These are phyloP conservation scores for Drosophila bocki DNA, from an alignment of 1,140 invertebrate species.

Conservation along the genomic window DNA sequence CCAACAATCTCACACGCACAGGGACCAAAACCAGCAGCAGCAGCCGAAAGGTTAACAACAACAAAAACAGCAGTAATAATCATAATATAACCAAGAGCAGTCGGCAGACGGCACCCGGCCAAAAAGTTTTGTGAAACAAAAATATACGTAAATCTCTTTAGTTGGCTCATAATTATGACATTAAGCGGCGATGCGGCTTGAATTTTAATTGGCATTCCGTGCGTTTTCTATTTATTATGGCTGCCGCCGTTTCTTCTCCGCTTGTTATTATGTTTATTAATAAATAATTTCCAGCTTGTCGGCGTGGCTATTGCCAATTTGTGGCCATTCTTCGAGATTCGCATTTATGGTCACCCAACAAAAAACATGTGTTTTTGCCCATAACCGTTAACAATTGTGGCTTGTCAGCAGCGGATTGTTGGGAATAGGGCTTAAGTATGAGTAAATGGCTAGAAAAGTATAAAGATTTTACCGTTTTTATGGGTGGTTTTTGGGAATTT, in stretches of 20 bases:
- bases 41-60: slow-evolving; percentile 11
- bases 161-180: slow-evolving; percentile 83
- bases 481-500: neutral
- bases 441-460: slow-evolving; percentile 5
- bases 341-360: slow-evolving; percentile 54
- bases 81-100: slow-evolving; percentile 44
- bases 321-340: slow-evolving; percentile 56
- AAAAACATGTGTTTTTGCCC: slow-evolving; percentile 59
- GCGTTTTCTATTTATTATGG: slow-evolving; percentile 40
- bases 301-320: slow-evolving; percentile 49
- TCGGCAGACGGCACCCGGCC: slow-evolving; percentile 30
- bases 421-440: neutral
- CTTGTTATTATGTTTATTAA: slow-evolving; percentile 73
- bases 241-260: slow-evolving; percentile 30
- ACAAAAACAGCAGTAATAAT: slow-evolving; percentile 28
- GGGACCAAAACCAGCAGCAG: slow-evolving; percentile 24
- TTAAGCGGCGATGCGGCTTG: slow-evolving; percentile 79
- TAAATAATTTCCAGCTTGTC: slow-evolving; percentile 67
- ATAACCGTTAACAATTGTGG: slow-evolving; percentile 56
- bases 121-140: slow-evolving; percentile 75
- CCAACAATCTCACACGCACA: slow-evolving; percentile 55
- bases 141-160: slow-evolving; percentile 80
- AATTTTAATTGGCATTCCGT: slow-evolving; percentile 77
- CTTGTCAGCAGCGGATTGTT: slow-evolving; percentile 22
- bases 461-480: neutral